phyloP scores from a whole-genome alignment of 2,797 vertebrate genomes.

The Acipenser ruthenus region DNA sequence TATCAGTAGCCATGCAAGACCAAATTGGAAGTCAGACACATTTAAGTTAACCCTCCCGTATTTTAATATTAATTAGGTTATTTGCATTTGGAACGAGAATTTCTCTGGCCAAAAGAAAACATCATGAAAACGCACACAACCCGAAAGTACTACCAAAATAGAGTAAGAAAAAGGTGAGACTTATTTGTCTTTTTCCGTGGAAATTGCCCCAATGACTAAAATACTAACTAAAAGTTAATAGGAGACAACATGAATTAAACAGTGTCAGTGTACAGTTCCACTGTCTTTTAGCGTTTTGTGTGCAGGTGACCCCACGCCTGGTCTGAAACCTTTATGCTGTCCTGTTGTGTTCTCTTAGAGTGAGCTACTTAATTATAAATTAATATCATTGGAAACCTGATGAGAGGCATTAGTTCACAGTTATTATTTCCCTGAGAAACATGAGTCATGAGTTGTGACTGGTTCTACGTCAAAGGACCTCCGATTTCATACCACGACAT shows the following conservation, averaged over 20 bases:
- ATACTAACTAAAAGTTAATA: conserved; percentile 52
- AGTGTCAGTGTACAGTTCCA: conserved; percentile 40
- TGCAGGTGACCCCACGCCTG: conserved; percentile 39
- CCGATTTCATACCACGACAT: conserved; percentile 36
- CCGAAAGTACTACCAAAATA: too few species aligned
- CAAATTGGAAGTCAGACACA: too few species aligned
- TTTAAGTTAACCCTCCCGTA: too few species aligned
- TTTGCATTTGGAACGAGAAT: too few species aligned
- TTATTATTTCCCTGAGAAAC: conserved; percentile 43
- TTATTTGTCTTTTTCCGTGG: too few species aligned
- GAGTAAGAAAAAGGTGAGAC: too few species aligned
- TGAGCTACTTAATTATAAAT: conserved; percentile 57
- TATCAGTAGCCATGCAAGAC: too few species aligned
- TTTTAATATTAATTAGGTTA: too few species aligned
- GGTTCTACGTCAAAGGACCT: conserved; percentile 19
- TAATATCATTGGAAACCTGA: conserved; percentile 65
- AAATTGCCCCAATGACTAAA: not conserved
- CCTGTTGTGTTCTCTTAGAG: conserved; percentile 41
- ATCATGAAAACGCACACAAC: too few species aligned
- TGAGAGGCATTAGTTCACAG: conserved; percentile 36
- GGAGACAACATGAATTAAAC: conserved; percentile 55
- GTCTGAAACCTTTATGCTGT: conserved; percentile 31
- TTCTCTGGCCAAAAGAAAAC: too few species aligned
- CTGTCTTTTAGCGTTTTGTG: conserved; percentile 46
- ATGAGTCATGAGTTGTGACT: conserved; percentile 24